Conservation (phyloP, 2,797 vertebrate genomes). For the Thalassophryne amazonica region DNA sequence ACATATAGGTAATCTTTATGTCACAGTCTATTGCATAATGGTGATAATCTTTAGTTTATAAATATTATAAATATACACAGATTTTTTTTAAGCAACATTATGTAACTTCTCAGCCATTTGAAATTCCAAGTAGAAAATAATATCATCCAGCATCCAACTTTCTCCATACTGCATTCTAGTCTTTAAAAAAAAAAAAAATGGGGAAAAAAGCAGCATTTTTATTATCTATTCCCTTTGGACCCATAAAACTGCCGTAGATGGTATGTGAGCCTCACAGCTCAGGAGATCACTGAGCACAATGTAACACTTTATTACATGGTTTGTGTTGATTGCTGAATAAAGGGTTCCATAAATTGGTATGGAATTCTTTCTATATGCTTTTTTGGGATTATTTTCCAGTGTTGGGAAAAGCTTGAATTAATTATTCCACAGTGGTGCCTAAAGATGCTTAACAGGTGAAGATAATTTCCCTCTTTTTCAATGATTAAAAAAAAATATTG, state of each 20-base stretch:
- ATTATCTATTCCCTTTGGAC: conserved; percentile 76
- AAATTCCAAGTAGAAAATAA: conserved; percentile 78
- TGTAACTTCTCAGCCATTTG: conserved; percentile 74
- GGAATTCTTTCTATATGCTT: conserved; percentile 56
- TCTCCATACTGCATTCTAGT: conserved; percentile 49
- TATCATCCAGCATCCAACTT: conserved; percentile 68
- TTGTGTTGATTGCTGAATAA: conserved; percentile 48
- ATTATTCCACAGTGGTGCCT: conserved; percentile 81
- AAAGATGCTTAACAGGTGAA: conserved; percentile 74
- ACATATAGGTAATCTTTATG: conserved; percentile 89
- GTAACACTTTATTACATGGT: conserved; percentile 53
- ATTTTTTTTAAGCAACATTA: conserved; percentile 79
- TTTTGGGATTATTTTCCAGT: conserved; percentile 56
- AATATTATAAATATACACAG: conserved; percentile 88
- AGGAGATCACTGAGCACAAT: conserved; percentile 55
- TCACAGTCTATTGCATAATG: conserved; percentile 88
- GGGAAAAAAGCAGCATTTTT: conserved; percentile 73
- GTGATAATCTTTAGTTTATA: conserved; percentile 88
- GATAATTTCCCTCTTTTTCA: conserved; percentile 60
- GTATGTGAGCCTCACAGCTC: conserved; percentile 57
- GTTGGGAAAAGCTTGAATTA: conserved; percentile 66
- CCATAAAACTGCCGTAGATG: conserved; percentile 79
- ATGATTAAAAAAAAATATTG: conserved; percentile 48
- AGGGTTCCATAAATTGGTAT: conserved; percentile 38
- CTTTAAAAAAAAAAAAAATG: conserved; percentile 59